Base-by-base conservation (phyloP, 1,140 invertebrate species). In the Copidosoma floridanum region DNA sequence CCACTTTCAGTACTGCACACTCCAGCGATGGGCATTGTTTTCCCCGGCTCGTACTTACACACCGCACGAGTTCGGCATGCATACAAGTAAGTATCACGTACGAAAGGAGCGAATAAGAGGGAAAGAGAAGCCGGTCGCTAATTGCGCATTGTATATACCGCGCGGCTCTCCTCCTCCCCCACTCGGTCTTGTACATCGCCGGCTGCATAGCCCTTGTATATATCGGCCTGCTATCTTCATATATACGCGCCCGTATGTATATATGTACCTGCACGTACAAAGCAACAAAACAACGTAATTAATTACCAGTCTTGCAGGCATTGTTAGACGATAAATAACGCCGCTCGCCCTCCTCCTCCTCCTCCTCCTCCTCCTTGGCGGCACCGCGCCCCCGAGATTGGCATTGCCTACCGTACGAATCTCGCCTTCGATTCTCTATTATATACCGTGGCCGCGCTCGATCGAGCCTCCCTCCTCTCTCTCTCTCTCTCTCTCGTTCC, bases 231-330 rank as follows among this genome's bases (percentile, higher is more conserved):
- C 73, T 79, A 78, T 77, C 77, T 80, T 75, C 74, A 77, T 78
- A 77, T 77, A n/a, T n/a, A n/a, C n/a, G n/a, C n/a, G n/a, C n/a
- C n/a, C n/a, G n/a, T n/a, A n/a, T n/a, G n/a, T n/a, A n/a, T n/a
- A n/a, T n/a, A n/a, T n/a, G n/a, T n/a, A n/a, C n/a, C n/a, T n/a
- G n/a, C n/a, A n/a, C n/a, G n/a, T n/a, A n/a, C n/a, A 77, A 77
- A 74, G 71, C 74, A 79, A 79, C 76, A 78, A 78, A 80, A 79
- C 75, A 75, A 75, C 71, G 70, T 78, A 80, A 80, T 79, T 80
- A 80, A 80, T 80, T 80, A 77, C 69, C 75, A 76, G 77, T 80
- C 74, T 71, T 71, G 63, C 69, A 68, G 51, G 68, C 72, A 78
- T 79, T 79, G 77, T 80, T 80, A 71, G 69, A 78, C 73, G 72